Evolutionary conservation across 2,797 vertebrate genomes (phyloP).

Genomic region (Mormyrus proboscirostris): DNA sequence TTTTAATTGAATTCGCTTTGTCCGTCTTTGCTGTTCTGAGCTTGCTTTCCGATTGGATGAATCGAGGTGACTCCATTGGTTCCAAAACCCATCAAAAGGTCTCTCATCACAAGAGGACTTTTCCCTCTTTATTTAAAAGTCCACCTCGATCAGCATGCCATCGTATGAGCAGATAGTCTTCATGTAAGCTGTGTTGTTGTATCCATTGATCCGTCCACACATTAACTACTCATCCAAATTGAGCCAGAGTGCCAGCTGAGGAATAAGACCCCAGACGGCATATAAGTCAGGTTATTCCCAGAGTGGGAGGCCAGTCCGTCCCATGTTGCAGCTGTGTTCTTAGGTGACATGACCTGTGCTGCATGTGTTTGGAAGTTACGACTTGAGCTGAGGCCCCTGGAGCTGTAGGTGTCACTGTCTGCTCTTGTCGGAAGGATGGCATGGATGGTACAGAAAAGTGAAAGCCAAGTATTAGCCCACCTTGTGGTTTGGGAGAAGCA

Average conservation of each 20-base stretch:
- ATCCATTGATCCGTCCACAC: neutral
- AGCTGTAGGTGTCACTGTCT: neutral
- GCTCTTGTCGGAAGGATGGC: neutral
- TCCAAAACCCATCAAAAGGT: neutral
- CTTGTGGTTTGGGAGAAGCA: neutral
- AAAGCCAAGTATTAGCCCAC: neutral
- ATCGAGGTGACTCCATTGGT: neutral
- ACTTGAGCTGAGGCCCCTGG: neutral
- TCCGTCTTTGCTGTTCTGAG: neutral
- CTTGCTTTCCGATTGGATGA: neutral
- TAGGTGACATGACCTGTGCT: neutral
- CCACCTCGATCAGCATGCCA: neutral
- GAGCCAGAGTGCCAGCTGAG: neutral
- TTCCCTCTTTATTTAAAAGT: neutral
- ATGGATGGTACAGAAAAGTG: neutral
- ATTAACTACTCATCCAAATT: neutral
- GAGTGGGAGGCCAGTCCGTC: neutral
- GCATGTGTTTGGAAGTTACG: neutral
- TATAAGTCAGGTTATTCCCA: neutral
- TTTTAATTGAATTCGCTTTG: neutral
- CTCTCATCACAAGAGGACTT: neutral
- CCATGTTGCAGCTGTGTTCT: neutral
- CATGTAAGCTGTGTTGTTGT: neutral
- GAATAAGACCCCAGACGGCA: neutral
- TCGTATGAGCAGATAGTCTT: neutral